A percentile compares a stretch with the other conserved stretches of the same genome.
These are phyloP conservation scores for Spongia lamella DNA, from an alignment of 37 sponge, comb jelly and placozoan genomes.

Conservation along the genomic window DNA sequence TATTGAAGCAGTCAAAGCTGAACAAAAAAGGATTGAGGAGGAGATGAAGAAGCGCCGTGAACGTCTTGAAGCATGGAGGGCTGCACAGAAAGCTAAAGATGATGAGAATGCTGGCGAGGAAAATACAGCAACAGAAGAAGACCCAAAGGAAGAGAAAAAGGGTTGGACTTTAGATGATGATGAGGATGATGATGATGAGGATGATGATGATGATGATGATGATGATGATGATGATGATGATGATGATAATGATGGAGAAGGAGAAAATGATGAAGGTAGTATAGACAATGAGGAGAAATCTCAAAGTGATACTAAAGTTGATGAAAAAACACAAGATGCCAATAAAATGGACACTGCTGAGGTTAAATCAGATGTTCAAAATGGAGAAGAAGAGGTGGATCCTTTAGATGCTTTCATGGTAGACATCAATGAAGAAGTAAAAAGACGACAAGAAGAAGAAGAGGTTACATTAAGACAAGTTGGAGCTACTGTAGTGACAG, in stretches of 20 bases:
- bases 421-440: constrained; percentile 37
- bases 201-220: constrained; percentile 23
- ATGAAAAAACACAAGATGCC: constrained; percentile 16
- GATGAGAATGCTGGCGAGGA: constrained; percentile 40
- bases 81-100: constrained; percentile 69
- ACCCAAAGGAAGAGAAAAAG: constrained; percentile 25
- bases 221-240: constrained; percentile 7
- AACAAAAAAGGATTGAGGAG: constrained; percentile 82
- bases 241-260: constrained; percentile 9
- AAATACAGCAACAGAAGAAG: constrained; percentile 1
- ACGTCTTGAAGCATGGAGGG: constrained; percentile 91
- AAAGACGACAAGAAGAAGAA: constrained; percentile 27
- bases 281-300: constrained; percentile 49
- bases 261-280: constrained; percentile 56
- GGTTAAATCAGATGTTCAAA: constrained; percentile 7
- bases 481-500: constrained; percentile 11
- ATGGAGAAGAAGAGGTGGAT: constrained; percentile 69
- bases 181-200: constrained; percentile 79
- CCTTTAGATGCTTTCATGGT: constrained; percentile 95
- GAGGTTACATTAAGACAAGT: neutral
- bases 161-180: constrained; percentile 89
- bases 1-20: constrained; percentile 56
- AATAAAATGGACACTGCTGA: constrained; percentile 4
- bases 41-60: constrained; percentile 91
- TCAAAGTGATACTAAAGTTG: neutral